Percentiles rank a stretch among this genome's conserved stretches.
These are phyloP conservation scores for Mustelus asterias DNA, from an alignment of 2,113 vertebrate species.

Conservation along the genomic window DNA sequence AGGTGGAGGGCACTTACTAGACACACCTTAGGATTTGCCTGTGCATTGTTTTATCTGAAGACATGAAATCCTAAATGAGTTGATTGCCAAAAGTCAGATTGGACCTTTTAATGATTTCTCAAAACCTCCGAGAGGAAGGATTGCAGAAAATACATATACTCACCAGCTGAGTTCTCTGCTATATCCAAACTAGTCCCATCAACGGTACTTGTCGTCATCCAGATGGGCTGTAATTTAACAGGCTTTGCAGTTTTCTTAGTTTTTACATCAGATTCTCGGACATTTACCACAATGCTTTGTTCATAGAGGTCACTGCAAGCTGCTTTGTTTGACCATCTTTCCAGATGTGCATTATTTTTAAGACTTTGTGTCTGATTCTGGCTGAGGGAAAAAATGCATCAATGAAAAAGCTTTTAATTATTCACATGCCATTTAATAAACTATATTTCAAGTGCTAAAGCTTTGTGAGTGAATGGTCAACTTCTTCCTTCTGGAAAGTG, in stretches of 20 bases:
- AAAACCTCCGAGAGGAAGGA: not conserved
- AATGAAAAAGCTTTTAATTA: not conserved
- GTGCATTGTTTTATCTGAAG: not conserved
- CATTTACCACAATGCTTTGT: slow-evolving; percentile 47
- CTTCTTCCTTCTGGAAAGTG: not conserved
- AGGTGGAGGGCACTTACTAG: not conserved
- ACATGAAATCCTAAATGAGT: not conserved
- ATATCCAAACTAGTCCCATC: slow-evolving; percentile 38
- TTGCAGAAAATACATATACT: slow-evolving; percentile 38
- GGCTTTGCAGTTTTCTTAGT: slow-evolving; percentile 42
- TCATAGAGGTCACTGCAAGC: slow-evolving; percentile 42
- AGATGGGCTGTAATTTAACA: slow-evolving; percentile 47
- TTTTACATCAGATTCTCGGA: slow-evolving; percentile 43
- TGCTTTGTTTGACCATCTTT: slow-evolving; percentile 44
- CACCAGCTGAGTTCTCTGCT: not conserved
- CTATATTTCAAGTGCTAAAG: not conserved
- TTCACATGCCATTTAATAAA: not conserved
- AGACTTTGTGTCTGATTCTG: slow-evolving; percentile 2
- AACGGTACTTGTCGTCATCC: slow-evolving; percentile 50
- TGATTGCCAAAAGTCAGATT: not conserved
- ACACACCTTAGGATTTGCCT: not conserved
- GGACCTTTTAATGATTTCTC: not conserved
- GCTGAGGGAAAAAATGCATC: slow-evolving; percentile 40
- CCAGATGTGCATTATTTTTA: slow-evolving; percentile 35
- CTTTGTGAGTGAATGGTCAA: not conserved